Base-by-base conservation (phyloP, 1,140 invertebrate genomes). In the Sitodiplosis mosellana region DNA sequence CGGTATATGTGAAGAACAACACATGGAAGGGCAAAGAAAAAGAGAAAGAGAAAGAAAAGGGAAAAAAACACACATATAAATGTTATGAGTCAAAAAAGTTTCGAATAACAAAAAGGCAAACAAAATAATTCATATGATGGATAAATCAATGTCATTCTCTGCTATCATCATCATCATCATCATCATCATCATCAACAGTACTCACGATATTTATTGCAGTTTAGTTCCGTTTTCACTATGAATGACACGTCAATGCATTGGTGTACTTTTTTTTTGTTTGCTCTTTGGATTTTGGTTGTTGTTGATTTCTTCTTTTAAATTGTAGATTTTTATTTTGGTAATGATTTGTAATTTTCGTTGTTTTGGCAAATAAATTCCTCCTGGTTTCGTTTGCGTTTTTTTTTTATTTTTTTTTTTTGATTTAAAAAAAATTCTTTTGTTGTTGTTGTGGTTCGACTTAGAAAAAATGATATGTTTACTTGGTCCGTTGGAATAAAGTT, bases 381-480 rank as follows among this genome's bases (percentile, higher is more conserved):
- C 34, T 44, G 48, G 49, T 41, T 17, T 49, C 50, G 51, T 52
- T 53, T 53, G 20, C 45, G 41, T 33, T 47, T 52, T 49, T 49
- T 43, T 50, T 48, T 21, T 41, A 43, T 43, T 50, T 48, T 21
- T 41, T n/a, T n/a, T n/a, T n/a, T n/a, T n/a, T n/a, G n/a, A n/a
- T n/a, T 27, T 27, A 27, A 27, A 27, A 27, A 27, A 27, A 27
- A 27, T 27, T 38, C 18, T n/a, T 11, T 38, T 15, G 19, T 20
- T 45, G 15, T 17, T 38, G 27, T 45, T 33, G 17, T 22, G 33
- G 47, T 47, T 51, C 47, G 52, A 54, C 47, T 58, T 59, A 57
- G 57, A 57, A 57, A 59, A 59, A 54, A 59, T 55, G 56, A 59
- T 59, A 59, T 59, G 59, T 57, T 59, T 57, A 59, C 55, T 55